Percentiles rank a stretch among this genome's conserved stretches.
These are phyloP conservation scores for Troilus luridus DNA, from an alignment of 2,888 invertebrate species.

Conservation along the genomic window DNA sequence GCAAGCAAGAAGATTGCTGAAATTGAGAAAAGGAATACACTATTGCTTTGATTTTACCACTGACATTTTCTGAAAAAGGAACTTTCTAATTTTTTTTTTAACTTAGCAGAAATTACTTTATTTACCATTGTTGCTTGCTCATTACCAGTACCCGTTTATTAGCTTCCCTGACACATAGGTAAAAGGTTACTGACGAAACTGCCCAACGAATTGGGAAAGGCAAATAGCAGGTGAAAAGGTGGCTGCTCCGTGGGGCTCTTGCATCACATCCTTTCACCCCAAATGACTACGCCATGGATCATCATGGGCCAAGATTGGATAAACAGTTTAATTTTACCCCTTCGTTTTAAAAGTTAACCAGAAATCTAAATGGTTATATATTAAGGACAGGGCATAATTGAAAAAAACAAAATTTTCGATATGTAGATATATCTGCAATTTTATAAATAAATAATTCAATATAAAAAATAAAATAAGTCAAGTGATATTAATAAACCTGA, in stretches of 20 bases:
- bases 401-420: too few species aligned
- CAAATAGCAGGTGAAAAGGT: not conserved
- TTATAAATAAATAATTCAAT: too few species aligned
- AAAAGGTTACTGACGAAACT: not conserved
- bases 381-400: too few species aligned
- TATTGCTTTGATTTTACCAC: too few species aligned
- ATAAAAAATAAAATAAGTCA: too few species aligned
- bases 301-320: not conserved
- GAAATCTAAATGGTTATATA: too few species aligned
- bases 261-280: not conserved
- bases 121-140: not conserved
- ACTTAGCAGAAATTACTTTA: not conserved
- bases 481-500: too few species aligned
- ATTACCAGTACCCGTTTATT: not conserved
- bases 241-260: not conserved
- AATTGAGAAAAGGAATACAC: too few species aligned
- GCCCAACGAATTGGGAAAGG: not conserved
- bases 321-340: not conserved
- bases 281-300: not conserved
- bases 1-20: too few species aligned
- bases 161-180: not conserved
- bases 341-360: not conserved
- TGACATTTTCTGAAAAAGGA: too few species aligned
- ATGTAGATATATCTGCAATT: too few species aligned
- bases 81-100: not conserved